These are phyloP conservation scores for Parapsyche elsis DNA, from an alignment of 1,140 invertebrate species.

Conservation along the genomic window DNA sequence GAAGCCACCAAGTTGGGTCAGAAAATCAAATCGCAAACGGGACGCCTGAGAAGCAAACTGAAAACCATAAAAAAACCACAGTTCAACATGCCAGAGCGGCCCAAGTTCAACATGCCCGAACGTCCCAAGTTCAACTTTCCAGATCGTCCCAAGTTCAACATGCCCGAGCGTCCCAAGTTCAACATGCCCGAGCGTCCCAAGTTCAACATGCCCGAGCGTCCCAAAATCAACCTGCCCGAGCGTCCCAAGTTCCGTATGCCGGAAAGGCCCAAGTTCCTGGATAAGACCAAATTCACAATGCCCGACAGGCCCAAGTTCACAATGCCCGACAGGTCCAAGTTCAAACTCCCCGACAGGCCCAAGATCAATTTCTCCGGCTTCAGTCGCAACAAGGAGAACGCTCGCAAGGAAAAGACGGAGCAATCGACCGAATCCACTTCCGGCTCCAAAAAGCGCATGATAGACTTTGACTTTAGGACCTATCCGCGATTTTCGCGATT, in stretches of 20 bases:
- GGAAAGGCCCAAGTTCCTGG: slow-evolving; percentile 68
- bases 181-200: slow-evolving; percentile 63
- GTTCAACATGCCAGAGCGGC: slow-evolving; percentile 66
- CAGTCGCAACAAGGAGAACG: slow-evolving; percentile 59
- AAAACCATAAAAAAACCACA: slow-evolving; percentile 69
- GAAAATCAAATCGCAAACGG: slow-evolving; percentile 67
- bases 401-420: slow-evolving; percentile 24
- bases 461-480: slow-evolving; percentile 78
- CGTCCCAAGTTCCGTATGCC: slow-evolving; percentile 72
- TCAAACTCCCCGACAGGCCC: slow-evolving; percentile 71
- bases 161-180: slow-evolving; percentile 68
- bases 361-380: slow-evolving; percentile 67
- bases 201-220: slow-evolving; percentile 63
- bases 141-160: slow-evolving; percentile 70
- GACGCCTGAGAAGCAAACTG: slow-evolving; percentile 71
- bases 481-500: slow-evolving; percentile 82
- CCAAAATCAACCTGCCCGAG: slow-evolving; percentile 67
- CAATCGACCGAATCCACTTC: slow-evolving; percentile 58
- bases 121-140: slow-evolving; percentile 57
- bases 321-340: slow-evolving; percentile 70
- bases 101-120: slow-evolving; percentile 56
- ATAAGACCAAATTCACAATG: slow-evolving; percentile 68
- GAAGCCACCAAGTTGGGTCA: slow-evolving; percentile 67
- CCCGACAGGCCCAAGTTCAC: slow-evolving; percentile 69
- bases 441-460: slow-evolving; percentile 59